Evolutionary conservation across 2,797 vertebrate genomes (phyloP), one percentile per base, ranked within the genome.

Genomic region (Cynodonichthys magdalenae): DNA sequence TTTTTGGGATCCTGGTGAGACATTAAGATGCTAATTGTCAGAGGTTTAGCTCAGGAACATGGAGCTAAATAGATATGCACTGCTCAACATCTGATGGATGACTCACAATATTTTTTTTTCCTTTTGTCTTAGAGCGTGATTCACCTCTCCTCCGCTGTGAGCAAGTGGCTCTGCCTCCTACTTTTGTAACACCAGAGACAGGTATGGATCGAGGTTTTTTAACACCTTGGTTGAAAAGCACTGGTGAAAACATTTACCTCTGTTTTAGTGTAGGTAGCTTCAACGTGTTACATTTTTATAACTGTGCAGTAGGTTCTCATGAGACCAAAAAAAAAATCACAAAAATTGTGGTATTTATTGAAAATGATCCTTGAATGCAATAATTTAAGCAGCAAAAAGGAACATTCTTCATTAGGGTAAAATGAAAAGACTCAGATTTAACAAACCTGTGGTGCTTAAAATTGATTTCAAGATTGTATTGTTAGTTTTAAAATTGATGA

Each of bases 21-120:
- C 79, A 66, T 77, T 34, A 57, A 41, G 60, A 59, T 51, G 75
- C 52, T 78, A 80, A 81, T 82, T 87, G 75, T 80, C 60, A 63
- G 62, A 75, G 77, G 44, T 68, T 79, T 58, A 77, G 60, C 51
- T 56, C 49, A 41, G 58, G 79, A 71, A 83, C 75, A 72, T 56
- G 1, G 75, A 82, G 85, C 84, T 85, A 82, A 89, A 79, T 59
- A 63, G 70, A 71, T 75, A 84, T 71, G 71, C 45, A 10, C 65
- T 48, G 56, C 62, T 66, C 29, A 15, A 63, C 74, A 58, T 53
- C 53, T 67, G 79, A 83, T 8, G 10, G 74, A 80, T 88, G 83
- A 88, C 61, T 88, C 87, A 86, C 14, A 8, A 46, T 68, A 68
- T 36, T 19, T 48, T 36, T 58, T 68, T 59, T 73, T 70, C 29